Evolutionary conservation across 2,113 vertebrate species (phyloP).

Genomic region (Phylloscopus whistleri): DNA sequence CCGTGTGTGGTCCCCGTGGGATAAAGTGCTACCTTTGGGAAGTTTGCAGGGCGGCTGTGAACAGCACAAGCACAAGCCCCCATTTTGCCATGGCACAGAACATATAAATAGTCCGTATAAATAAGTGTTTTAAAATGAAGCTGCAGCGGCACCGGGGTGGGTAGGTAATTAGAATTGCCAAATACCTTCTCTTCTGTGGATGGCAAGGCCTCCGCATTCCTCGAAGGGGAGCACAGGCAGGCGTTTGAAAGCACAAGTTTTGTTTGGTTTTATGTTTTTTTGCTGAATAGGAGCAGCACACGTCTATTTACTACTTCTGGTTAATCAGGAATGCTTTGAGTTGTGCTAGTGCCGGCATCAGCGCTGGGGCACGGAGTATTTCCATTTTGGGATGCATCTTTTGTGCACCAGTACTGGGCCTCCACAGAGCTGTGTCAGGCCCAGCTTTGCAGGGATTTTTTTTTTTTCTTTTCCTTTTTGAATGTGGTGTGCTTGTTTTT

Average conservation of each 20-base stretch:
- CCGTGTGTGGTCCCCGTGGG: constrained; percentile 52
- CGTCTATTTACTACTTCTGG: constrained; percentile 67
- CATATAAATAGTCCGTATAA: constrained; percentile 61
- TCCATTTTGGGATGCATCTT: constrained; percentile 65
- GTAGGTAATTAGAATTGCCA: constrained; percentile 68
- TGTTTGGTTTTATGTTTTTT: constrained; percentile 65
- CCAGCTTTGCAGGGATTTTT: background rate
- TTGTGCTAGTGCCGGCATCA: constrained; percentile 49
- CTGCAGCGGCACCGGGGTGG: constrained; percentile 41
- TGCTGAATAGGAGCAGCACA: constrained; percentile 65
- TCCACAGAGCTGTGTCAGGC: background rate
- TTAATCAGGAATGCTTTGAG: constrained; percentile 60
- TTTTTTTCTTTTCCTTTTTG: background rate
- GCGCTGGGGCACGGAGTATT: constrained; percentile 3
- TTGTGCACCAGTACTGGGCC: constrained; percentile 10
- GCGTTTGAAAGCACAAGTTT: constrained; percentile 59
- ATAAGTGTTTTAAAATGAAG: constrained; percentile 58
- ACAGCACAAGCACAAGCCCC: constrained; percentile 51
- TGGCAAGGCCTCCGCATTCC: constrained; percentile 25
- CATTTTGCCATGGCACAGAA: constrained; percentile 51
- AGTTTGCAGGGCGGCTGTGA: background rate
- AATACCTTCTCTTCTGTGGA: constrained; percentile 57
- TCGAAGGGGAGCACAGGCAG: constrained; percentile 53
- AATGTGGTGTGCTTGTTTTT: background rate
- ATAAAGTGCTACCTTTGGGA: constrained; percentile 61